These are phyloP conservation scores for Gadus chalcogrammus DNA, from an alignment of 2,113 vertebrate species.

Conservation along the genomic window DNA sequence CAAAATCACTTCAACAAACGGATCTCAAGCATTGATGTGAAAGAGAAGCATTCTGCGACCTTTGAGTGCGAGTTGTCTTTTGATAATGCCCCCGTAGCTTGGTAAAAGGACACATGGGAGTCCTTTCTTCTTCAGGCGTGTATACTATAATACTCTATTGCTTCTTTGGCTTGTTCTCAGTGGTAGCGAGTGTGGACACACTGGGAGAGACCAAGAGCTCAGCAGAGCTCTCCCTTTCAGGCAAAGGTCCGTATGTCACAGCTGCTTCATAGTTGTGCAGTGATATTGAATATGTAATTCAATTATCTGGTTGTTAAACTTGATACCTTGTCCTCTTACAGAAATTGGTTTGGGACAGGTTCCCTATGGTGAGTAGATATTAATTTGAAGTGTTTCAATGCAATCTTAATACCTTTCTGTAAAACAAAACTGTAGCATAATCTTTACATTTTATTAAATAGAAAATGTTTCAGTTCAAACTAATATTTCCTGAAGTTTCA, in stretches of 20 bases:
- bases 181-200: conserved; percentile 84
- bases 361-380: conserved; percentile 80
- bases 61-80: conserved; percentile 94
- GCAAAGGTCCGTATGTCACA: conserved; percentile 77
- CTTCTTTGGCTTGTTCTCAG: conserved; percentile 65
- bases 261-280: neutral
- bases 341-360: conserved; percentile 83
- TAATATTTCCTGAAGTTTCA: too few species aligned
- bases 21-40: conserved; percentile 88
- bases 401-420: too few species aligned
- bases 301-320: conserved; percentile 34
- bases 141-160: too few species aligned
- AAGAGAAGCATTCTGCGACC: conserved; percentile 84
- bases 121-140: conserved; percentile 48
- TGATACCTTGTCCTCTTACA: conserved; percentile 71
- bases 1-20: conserved; percentile 89
- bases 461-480: too few species aligned
- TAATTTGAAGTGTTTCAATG: neutral
- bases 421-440: too few species aligned
- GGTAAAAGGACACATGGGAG: conserved; percentile 89
- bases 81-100: conserved; percentile 84
- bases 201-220: conserved; percentile 88
- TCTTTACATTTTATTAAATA: too few species aligned
- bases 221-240: conserved; percentile 86
- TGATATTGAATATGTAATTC: neutral